phyloP scores from a whole-genome alignment of 2,113 vertebrate species.

The Platycercus adscitus region DNA sequence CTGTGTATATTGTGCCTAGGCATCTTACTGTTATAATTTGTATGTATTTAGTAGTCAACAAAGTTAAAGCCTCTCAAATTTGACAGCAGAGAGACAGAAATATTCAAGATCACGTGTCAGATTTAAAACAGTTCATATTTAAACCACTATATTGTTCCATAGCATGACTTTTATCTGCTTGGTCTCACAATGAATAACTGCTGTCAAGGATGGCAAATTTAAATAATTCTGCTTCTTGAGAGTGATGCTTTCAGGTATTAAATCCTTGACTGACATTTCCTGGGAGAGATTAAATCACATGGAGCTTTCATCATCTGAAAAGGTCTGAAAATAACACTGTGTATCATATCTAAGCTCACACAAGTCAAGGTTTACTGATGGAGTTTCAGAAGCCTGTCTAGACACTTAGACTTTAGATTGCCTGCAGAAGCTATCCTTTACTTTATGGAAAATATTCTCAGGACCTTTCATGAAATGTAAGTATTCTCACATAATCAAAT shows the following conservation, averaged over 20 bases:
- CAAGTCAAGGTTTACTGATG: not conserved
- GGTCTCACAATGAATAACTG: not conserved
- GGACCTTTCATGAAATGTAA: not conserved
- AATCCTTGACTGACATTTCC: not conserved
- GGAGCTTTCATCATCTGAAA: not conserved
- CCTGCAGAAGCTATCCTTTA: not conserved
- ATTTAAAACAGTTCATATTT: not conserved
- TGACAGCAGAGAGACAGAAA: not conserved
- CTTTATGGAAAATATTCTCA: not conserved
- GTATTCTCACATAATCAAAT: not conserved
- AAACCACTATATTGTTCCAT: not conserved
- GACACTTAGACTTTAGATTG: not conserved
- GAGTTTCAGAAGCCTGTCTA: not conserved
- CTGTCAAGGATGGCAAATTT: not conserved
- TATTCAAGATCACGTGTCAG: not conserved
- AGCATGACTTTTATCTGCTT: not conserved
- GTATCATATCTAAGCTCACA: not conserved
- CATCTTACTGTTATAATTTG: not conserved
- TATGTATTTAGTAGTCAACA: not conserved
- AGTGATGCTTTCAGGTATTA: conserved; percentile 5
- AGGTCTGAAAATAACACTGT: not conserved
- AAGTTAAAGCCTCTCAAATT: not conserved
- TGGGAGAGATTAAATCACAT: not conserved
- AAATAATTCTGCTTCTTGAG: not conserved
- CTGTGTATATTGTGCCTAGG: not conserved